A percentile compares a stretch with the other conserved stretches of the same genome.
These are phyloP conservation scores for honey bee (Apis mellifera) DNA, from an alignment of 1,140 invertebrate genomes.

Conservation along the genomic window Amel_HAv3.1 CM009932.2:9768501-9769000, in stretches of 20 bases:
- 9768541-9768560: neutral
- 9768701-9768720: constrained; percentile 50
- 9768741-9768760: constrained; percentile 70
- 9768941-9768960: too few relatives aligned
- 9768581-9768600: constrained; percentile 52
- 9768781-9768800: constrained; percentile 59
- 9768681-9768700: constrained; percentile 54
- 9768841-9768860: constrained; percentile 22
- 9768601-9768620: constrained; percentile 44
- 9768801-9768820: constrained; percentile 39
- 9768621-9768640: constrained; percentile 64
- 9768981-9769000: too few relatives aligned
- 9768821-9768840: constrained; percentile 59
- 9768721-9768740: constrained; percentile 48
- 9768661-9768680: constrained; percentile 10
- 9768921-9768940: neutral
- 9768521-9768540: too few relatives aligned
- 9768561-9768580: neutral
- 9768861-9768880: constrained; percentile 38
- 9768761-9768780: constrained; percentile 49
- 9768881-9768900: constrained; percentile 45
- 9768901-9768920: too few relatives aligned
- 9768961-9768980: too few relatives aligned
- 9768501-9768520: too few relatives aligned
- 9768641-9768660: constrained; percentile 70